Percentiles rank a stretch among this genome's conserved stretches.
Conservation (phyloP, 2,888 invertebrate genomes). For the Agriopis aurantiaria region DNA sequence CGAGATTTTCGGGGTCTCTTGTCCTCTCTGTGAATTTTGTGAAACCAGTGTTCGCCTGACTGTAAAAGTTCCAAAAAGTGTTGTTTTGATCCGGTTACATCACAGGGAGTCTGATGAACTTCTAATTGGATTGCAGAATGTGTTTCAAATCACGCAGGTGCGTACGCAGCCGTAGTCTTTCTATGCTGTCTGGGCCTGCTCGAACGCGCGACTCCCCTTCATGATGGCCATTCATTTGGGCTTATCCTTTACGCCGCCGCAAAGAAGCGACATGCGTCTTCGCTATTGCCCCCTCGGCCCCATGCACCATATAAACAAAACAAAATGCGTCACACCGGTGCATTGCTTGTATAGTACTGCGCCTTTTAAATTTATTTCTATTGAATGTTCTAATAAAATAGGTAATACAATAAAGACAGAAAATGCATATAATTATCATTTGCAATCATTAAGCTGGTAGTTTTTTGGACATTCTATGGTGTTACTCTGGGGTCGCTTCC, state of each 20-base stretch:
- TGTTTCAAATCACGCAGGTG: slow-evolving; percentile 93
- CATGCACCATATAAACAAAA: slow-evolving; percentile 78
- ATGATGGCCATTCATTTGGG: slow-evolving; percentile 86
- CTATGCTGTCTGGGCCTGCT: slow-evolving; percentile 96
- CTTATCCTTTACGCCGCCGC: slow-evolving; percentile 86
- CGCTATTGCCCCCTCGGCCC: slow-evolving; percentile 72
- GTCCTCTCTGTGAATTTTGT: slow-evolving; percentile 76
- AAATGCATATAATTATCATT: slow-evolving; percentile 14
- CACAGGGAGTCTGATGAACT: slow-evolving; percentile 76
- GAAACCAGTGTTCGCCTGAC: slow-evolving; percentile 75
- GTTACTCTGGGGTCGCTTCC: slow-evolving; percentile 37
- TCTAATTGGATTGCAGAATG: slow-evolving; percentile 82
- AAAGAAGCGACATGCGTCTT: slow-evolving; percentile 84
- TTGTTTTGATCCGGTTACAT: slow-evolving; percentile 82
- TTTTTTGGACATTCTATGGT: slow-evolving; percentile 8
- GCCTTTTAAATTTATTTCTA: slow-evolving; percentile 14
- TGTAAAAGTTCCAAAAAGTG: slow-evolving; percentile 81
- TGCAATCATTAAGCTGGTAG: slow-evolving; percentile 10
- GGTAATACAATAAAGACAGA: slow-evolving; percentile 3
- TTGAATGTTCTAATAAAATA: not conserved
- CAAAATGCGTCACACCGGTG: slow-evolving; percentile 65
- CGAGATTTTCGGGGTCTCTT: slow-evolving; percentile 80
- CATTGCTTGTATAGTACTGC: slow-evolving; percentile 44
- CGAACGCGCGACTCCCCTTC: slow-evolving; percentile 88
- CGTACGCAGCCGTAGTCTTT: slow-evolving; percentile 97